These are phyloP conservation scores for Drosophila carrolli DNA, from an alignment of 1,140 invertebrate species.

Conservation along the genomic window DNA sequence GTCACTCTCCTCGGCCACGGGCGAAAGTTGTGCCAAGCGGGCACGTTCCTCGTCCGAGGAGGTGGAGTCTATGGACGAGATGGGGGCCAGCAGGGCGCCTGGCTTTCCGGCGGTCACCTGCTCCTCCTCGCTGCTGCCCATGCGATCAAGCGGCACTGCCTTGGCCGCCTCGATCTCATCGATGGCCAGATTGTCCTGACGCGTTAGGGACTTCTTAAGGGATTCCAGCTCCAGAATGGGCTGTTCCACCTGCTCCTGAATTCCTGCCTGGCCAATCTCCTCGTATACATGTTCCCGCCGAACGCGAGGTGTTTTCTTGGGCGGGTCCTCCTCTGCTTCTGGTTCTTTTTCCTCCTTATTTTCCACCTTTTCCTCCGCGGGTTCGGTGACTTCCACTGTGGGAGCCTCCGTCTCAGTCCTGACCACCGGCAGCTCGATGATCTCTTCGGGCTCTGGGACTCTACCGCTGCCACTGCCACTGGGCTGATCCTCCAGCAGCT, in stretches of 20 bases:
- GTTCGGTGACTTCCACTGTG: constrained; percentile 63
- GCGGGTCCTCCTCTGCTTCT: constrained; percentile 43
- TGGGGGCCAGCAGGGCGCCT: constrained; percentile 59
- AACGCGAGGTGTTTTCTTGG: constrained; percentile 83
- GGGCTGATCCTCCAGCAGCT: constrained; percentile 34
- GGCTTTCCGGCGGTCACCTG: constrained; percentile 54
- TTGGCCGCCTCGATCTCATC: constrained; percentile 73
- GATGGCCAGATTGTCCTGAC: constrained; percentile 62
- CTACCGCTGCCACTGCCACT: constrained; percentile 48
- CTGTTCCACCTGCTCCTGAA: constrained; percentile 56
- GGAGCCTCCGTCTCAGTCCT: constrained; percentile 55
- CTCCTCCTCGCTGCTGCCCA: constrained; percentile 84
- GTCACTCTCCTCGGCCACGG: constrained; percentile 77
- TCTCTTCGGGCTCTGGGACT: constrained; percentile 78
- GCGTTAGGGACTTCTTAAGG: constrained; percentile 67
- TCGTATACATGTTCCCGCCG: constrained; percentile 87
- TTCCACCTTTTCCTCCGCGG: constrained; percentile 70
- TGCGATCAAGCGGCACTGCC: constrained; percentile 72
- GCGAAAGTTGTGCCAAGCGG: constrained; percentile 60
- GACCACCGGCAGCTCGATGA: constrained; percentile 73
- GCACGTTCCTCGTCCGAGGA: constrained; percentile 78
- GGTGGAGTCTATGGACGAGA: constrained; percentile 82
- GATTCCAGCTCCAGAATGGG: constrained; percentile 60
- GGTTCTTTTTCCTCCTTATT: constrained; percentile 10
- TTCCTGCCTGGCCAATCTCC: constrained; percentile 85